Evolutionary conservation across 1,140 invertebrate genomes (phyloP), one percentile per base, ranked within the genome.

Genomic region (Pissodes strobi): DNA sequence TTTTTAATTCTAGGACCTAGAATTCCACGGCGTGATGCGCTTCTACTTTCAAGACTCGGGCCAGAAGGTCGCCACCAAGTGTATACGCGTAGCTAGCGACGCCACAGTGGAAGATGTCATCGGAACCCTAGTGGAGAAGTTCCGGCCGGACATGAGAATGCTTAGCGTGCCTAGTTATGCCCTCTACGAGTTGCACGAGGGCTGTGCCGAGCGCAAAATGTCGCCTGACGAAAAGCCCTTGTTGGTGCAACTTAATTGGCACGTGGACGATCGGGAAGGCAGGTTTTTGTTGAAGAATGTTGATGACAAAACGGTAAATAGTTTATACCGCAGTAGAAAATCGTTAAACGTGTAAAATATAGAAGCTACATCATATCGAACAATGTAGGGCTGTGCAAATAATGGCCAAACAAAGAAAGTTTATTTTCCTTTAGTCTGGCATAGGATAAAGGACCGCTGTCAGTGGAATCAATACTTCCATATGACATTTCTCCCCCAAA

Each of bases 91-190:
- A 9, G 90, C 95, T 19, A 97, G 93, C 43, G 94, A 95, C 65
- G 97, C 96, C 6, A 97, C 93, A 10, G 93, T 95, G 37, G 85
- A 89, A 74, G 93, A 95, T 77, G 95, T 99, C 45, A 95, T 99
- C 70, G 91, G 84, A 79, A 97, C 94, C 0, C 83, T 99, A 45
- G 94, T 99, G 67, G 97, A 99, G 82, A 99, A 99, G 82, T 99
- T 99, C 83, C 90, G 97, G 77, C 96, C 97, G 23, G 97, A 99
- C 82, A 98, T 99, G 94, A 86, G 94, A 72, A 99, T 99, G 96
- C 81, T 99, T 37, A 95, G 94, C 15, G 87, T 95, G 48, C 93
- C 93, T 25, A 94, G 93, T 74, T 99, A 99, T 81, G 94, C 94
- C 30, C 85, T 99, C 41, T 98, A 95, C 81, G 97, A 99, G 83